A percentile compares a stretch with the other conserved stretches of the same genome.
Evolutionary conservation across 2,797 vertebrate genomes (phyloP).

Genomic region (Podargus strigoides): DNA sequence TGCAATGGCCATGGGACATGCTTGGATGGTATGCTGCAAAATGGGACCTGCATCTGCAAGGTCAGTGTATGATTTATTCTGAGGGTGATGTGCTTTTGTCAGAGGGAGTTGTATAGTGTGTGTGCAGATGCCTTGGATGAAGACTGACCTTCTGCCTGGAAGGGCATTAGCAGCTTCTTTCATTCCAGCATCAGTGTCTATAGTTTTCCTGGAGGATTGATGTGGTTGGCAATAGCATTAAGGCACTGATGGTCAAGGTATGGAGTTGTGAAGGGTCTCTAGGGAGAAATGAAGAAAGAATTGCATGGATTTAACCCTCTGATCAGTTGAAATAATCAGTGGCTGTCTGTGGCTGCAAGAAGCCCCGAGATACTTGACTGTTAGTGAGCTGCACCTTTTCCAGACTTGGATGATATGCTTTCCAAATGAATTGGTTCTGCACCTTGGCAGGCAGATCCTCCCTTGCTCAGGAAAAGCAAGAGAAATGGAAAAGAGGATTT

Average conservation of each 20-base stretch:
- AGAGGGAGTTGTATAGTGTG: background rate
- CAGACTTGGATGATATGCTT: background rate
- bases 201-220: background rate
- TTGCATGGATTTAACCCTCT: background rate
- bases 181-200: background rate
- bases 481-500: background rate
- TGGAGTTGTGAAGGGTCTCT: background rate
- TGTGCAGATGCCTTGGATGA: background rate
- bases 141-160: background rate
- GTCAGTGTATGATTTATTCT: conserved; percentile 62
- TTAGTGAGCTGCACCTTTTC: background rate
- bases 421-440: background rate
- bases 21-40: conserved; percentile 78
- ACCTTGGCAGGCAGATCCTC: background rate
- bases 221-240: background rate
- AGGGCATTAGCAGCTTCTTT: background rate
- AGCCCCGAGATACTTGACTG: background rate
- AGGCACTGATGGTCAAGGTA: background rate
- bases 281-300: background rate
- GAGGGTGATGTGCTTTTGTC: background rate
- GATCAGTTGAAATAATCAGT: background rate
- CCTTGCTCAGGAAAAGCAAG: background rate
- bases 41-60: conserved; percentile 90
- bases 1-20: conserved; percentile 87
- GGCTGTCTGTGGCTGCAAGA: background rate